phyloP scores from a whole-genome alignment of 2,797 vertebrate genomes.

The Erpetoichthys calabaricus region DNA sequence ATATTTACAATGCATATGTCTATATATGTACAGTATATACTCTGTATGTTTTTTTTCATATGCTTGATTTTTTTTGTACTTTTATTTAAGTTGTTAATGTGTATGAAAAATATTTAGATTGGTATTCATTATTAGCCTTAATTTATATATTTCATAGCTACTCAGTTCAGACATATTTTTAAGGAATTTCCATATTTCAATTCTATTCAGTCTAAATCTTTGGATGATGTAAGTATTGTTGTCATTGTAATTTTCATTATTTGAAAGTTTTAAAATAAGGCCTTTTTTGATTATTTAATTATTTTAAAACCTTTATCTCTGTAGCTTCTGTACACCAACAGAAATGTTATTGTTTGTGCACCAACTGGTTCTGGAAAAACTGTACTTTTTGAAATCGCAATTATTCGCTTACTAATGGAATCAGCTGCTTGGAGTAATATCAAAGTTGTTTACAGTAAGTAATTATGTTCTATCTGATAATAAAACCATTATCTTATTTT shows the following conservation, averaged over 20 bases:
- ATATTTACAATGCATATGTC: no score
- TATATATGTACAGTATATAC: no score
- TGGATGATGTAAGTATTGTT: slow-evolving; percentile 80
- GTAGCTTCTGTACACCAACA: slow-evolving; percentile 83
- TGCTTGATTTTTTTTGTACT: background rate
- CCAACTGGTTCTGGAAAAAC: slow-evolving; percentile 97
- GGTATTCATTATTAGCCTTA: slow-evolving; percentile 37
- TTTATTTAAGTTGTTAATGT: no score
- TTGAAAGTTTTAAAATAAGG: background rate
- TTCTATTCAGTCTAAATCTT: slow-evolving; percentile 84
- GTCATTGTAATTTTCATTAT: background rate
- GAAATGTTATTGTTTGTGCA: slow-evolving; percentile 86
- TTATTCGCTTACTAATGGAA: slow-evolving; percentile 82
- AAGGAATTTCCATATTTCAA: slow-evolving; percentile 94
- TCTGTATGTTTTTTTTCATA: no score
- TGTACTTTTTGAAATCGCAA: slow-evolving; percentile 84
- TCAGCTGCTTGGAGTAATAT: slow-evolving; percentile 76
- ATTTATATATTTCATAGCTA: slow-evolving; percentile 46
- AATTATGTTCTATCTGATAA: slow-evolving; percentile 8
- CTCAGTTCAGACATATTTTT: slow-evolving; percentile 80
- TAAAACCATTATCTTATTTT: background rate
- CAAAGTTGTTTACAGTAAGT: slow-evolving; percentile 95
- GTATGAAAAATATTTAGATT: no score
- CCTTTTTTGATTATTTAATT: background rate
- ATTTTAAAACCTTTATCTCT: slow-evolving; percentile 14